Evolutionary conservation across 2,797 vertebrate genomes (phyloP).

Genomic region (Gallinago stenura): DNA sequence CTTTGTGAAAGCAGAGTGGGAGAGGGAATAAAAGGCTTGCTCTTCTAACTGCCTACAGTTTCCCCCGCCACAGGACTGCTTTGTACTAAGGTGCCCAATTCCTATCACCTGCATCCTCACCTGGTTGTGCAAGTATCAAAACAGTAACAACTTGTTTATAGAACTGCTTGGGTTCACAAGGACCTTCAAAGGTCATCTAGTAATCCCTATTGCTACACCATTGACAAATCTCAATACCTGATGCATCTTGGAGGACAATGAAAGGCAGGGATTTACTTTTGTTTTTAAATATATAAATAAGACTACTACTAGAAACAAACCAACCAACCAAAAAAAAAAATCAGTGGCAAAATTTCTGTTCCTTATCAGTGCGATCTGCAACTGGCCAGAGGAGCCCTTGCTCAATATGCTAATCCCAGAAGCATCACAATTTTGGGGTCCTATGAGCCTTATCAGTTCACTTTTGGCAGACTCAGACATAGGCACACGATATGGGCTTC

Average conservation of each 20-base stretch:
- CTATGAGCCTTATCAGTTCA: neutral
- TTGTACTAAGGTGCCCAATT: neutral
- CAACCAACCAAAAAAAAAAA: neutral
- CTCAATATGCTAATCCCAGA: neutral
- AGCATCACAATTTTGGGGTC: neutral
- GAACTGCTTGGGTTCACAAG: neutral
- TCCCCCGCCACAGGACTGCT: neutral
- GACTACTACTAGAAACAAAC: neutral
- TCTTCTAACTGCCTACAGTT: slow-evolving; percentile 51
- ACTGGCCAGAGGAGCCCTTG: neutral
- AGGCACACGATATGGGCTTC: neutral
- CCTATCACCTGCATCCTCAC: neutral
- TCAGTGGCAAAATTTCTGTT: neutral
- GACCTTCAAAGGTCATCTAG: neutral
- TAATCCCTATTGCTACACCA: neutral
- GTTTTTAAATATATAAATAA: neutral
- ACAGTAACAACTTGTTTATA: neutral
- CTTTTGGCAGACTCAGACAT: neutral
- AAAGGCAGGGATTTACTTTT: neutral
- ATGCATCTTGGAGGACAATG: neutral
- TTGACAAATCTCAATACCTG: neutral
- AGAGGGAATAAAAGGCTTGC: slow-evolving; percentile 20
- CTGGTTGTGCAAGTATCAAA: neutral
- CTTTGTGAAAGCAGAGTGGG: slow-evolving; percentile 24
- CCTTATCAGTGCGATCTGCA: neutral